These are phyloP conservation scores for Lacerta viridis DNA, from an alignment of 2,797 vertebrate species.

Conservation along the genomic window DNA sequence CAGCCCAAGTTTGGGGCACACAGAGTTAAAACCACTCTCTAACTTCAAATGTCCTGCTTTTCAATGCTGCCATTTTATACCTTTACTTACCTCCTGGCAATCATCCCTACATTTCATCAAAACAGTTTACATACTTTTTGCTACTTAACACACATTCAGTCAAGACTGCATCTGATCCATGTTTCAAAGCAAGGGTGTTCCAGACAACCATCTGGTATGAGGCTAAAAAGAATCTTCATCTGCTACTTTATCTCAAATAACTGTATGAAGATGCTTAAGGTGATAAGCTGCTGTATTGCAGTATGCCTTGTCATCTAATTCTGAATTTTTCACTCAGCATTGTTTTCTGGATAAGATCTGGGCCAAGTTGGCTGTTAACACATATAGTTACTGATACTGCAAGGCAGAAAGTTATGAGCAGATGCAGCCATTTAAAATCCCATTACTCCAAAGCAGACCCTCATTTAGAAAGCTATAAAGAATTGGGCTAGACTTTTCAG, in stretches of 20 bases:
- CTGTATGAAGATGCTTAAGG: background rate
- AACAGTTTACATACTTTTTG: background rate
- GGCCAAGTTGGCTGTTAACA: background rate
- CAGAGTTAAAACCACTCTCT: background rate
- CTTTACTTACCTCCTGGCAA: background rate
- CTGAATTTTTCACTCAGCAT: background rate
- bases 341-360: background rate
- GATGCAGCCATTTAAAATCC: background rate
- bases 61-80: background rate
- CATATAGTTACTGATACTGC: background rate
- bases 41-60: background rate
- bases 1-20: background rate
- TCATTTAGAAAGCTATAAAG: background rate
- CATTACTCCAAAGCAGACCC: background rate
- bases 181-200: background rate
- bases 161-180: background rate
- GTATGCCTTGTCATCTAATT: background rate
- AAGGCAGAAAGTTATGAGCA: background rate
- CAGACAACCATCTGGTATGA: background rate
- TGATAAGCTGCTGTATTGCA: background rate
- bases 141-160: background rate
- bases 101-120: background rate
- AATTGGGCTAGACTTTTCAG: background rate
- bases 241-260: background rate
- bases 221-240: slow-evolving; percentile 1